Base-by-base conservation (phyloP, 53 echinoderm and acorn worm species). In the Hippasteria phrygiana region DNA sequence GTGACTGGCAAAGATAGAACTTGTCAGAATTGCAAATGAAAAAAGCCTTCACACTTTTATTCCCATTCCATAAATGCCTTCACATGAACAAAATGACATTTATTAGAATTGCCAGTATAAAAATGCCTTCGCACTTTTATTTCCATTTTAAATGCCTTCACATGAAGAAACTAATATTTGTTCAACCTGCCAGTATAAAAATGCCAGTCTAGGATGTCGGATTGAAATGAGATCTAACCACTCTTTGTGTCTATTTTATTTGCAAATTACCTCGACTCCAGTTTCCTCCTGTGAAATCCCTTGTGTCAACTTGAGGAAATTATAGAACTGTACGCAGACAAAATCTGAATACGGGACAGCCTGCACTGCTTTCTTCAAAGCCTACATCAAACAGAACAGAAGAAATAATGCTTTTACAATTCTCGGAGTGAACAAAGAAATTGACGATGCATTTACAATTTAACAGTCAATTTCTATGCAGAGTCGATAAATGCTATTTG, bases 241-340 rank as follows among this genome's bases (percentile, higher is more conserved):
- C 5, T 28, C 32, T 65, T 31, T 65, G 34, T n/a, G 31, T 10
- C 9, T 67, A 35, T 67, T 67, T 5, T 36, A 31, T 5, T 67
- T 67, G 67, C 32, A 31, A 2, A 4, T 67, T 67, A 67, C 67
- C 67, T 67, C n/a, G 73, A 42, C 37, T 35, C 43, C 83, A 18
- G 34, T 54, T 43, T 77, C 90, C 51, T 87, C 71, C 17, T 71
- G 50, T 37, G 83, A 41, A 54, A 42, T 83, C 39, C 92, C 92
- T 38, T 93, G 83, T 18, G 63, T 71, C 28, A 95, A 55, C 26
- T 90, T 90, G 62, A 80, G 43, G 37, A 90, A 93, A 32, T 88
- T 87, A 62, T 93, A 84, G 33, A 95, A 84, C 72, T 95, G 93
- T 22, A 83, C 74, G 26, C 85, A 90, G 16, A 93, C 84, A 69